phyloP scores from a whole-genome alignment of 2,113 vertebrate species.

The Pygoscelis antarcticus region DNA sequence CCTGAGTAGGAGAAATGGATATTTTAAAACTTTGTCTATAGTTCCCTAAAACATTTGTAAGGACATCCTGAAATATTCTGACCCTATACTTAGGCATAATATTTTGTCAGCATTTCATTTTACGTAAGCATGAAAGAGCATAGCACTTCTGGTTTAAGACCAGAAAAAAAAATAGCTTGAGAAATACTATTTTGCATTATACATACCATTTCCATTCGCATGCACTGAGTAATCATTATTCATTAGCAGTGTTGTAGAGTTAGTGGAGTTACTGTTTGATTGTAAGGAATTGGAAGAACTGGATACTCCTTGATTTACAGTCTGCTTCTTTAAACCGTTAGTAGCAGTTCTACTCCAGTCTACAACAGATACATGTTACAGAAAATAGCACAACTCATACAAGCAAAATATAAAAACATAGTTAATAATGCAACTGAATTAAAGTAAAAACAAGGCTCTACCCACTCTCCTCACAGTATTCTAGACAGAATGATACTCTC shows the following conservation, averaged over 20 bases:
- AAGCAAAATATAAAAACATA: conserved; percentile 43
- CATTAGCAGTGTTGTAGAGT: conserved; percentile 80
- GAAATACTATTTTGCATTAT: conserved; percentile 1
- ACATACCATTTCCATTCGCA: conserved; percentile 78
- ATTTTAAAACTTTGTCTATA: background rate
- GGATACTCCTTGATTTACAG: conserved; percentile 81
- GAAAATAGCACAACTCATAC: conserved; percentile 50
- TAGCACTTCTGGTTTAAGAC: background rate
- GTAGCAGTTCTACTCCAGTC: conserved; percentile 85
- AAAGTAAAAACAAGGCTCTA: conserved; percentile 14
- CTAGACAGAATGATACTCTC: background rate
- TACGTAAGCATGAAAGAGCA: background rate
- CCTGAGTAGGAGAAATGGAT: background rate
- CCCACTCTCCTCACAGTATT: background rate
- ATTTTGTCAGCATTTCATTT: background rate
- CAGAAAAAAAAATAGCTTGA: conserved; percentile 13
- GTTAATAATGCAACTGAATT: conserved; percentile 7
- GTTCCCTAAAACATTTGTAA: background rate
- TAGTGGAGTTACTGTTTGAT: conserved; percentile 81
- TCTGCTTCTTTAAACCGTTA: conserved; percentile 83
- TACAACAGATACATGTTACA: conserved; percentile 62
- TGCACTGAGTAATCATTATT: conserved; percentile 78
- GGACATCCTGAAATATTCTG: background rate
- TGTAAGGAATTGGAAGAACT: conserved; percentile 84
- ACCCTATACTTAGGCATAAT: background rate